A percentile compares a stretch with the other conserved stretches of the same genome.
phyloP scores from a whole-genome alignment of 1,140 invertebrate species.

The Pogonomyrmex californicus region DNA sequence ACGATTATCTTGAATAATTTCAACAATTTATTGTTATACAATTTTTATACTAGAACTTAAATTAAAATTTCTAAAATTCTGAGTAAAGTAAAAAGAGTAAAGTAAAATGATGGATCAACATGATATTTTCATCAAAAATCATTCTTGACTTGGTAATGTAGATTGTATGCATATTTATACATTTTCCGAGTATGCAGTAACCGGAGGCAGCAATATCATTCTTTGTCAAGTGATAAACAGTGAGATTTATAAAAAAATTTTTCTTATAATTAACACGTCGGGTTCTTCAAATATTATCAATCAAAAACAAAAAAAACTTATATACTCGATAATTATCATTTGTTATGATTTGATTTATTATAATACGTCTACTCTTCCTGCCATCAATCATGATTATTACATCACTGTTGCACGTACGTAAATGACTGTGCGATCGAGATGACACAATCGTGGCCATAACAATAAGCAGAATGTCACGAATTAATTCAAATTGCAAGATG shows the following conservation, averaged over 20 bases:
- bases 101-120: neutral
- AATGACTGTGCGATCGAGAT: conserved; percentile 23
- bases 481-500: conserved; percentile 49
- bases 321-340: neutral
- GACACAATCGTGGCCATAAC: conserved; percentile 42
- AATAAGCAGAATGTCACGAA: conserved; percentile 40
- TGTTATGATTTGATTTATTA: neutral
- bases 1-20: neutral
- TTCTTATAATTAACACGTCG: neutral
- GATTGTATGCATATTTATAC: neutral
- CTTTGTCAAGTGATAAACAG: neutral
- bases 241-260: neutral
- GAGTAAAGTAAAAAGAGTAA: conserved; percentile 24
- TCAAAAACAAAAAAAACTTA: neutral
- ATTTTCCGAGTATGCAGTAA: neutral
- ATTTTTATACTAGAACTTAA: neutral
- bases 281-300: neutral
- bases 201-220: neutral
- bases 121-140: neutral
- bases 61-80: conserved; percentile 25
- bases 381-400: conserved; percentile 29
- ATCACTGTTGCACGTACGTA: neutral
- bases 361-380: neutral
- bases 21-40: neutral
- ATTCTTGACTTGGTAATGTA: neutral